phyloP scores from a whole-genome alignment of 2,797 vertebrate genomes.

The Steatocranus sp. region DNA sequence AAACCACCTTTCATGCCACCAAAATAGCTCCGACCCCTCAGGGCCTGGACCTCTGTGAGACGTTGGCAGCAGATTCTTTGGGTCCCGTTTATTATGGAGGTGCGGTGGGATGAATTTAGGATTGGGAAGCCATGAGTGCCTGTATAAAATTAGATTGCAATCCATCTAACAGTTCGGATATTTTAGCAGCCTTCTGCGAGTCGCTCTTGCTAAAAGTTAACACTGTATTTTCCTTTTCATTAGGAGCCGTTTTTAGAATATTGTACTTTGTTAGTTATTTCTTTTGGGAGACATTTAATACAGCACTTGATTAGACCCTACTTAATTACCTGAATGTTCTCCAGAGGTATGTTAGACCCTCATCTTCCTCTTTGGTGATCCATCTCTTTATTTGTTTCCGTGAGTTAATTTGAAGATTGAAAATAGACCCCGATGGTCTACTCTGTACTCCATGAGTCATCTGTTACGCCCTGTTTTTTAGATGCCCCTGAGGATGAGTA shows the following conservation, averaged over 20 bases:
- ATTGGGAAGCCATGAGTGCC: background rate
- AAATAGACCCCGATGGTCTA: background rate
- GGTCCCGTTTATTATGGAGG: background rate
- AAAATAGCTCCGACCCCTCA: background rate
- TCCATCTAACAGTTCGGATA: background rate
- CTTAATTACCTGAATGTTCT: background rate
- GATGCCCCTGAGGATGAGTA: conserved; percentile 48
- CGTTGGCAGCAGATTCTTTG: fast-evolving
- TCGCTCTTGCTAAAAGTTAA: background rate
- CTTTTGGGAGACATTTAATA: background rate
- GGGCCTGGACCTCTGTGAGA: background rate
- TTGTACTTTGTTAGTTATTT: background rate
- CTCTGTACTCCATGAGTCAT: conserved; percentile 36
- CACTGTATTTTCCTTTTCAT: background rate
- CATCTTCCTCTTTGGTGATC: background rate
- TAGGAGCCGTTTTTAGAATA: background rate
- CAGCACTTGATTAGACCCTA: background rate
- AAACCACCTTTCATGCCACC: background rate
- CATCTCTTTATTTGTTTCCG: conserved; percentile 3
- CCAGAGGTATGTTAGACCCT: background rate
- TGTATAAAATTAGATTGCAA: background rate
- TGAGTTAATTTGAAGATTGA: background rate
- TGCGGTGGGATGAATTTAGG: background rate
- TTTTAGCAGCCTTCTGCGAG: background rate
- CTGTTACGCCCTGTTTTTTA: conserved; percentile 36